These are phyloP conservation scores for Carassius auratus DNA, from an alignment of 2,113 vertebrate genomes.

Conservation along the genomic window DNA sequence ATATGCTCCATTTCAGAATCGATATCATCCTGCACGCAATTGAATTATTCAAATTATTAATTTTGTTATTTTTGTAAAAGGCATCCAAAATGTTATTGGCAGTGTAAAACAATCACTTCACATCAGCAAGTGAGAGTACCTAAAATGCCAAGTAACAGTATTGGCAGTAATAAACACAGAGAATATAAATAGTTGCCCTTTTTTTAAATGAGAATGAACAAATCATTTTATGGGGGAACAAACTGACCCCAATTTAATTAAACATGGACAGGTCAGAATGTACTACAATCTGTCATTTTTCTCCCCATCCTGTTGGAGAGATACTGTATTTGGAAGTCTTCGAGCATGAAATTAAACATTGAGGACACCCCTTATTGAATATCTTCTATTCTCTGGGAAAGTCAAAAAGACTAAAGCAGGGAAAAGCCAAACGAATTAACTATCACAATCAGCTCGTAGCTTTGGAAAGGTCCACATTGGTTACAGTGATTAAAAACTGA, in stretches of 20 bases:
- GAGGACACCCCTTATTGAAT: slow-evolving; percentile 75
- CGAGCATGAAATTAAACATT: slow-evolving; percentile 82
- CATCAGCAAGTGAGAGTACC: not conserved
- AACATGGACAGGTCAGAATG: slow-evolving; percentile 65
- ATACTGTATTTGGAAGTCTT: slow-evolving; percentile 69
- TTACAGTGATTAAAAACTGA: slow-evolving; percentile 40
- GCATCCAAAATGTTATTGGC: not conserved
- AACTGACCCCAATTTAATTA: slow-evolving; percentile 70
- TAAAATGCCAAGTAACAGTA: not conserved
- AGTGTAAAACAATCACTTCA: not conserved
- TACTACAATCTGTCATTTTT: slow-evolving; percentile 45
- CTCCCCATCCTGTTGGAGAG: slow-evolving; percentile 65
- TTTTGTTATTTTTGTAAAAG: not conserved
- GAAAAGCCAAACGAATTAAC: slow-evolving; percentile 61
- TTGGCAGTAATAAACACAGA: not conserved
- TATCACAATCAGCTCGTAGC: slow-evolving; percentile 34
- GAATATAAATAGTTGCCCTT: not conserved
- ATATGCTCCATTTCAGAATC: not conserved
- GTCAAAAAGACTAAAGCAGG: slow-evolving; percentile 24
- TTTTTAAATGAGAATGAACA: slow-evolving; percentile 36
- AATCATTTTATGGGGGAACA: slow-evolving; percentile 53
- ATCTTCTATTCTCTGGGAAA: slow-evolving; percentile 66
- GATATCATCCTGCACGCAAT: not conserved
- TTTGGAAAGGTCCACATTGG: slow-evolving; percentile 27
- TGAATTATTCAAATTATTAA: not conserved